Percentiles rank a stretch among this genome's conserved stretches.
These are phyloP conservation scores for Rhingia campestris DNA, from an alignment of 2,888 invertebrate species.

Conservation along the genomic window DNA sequence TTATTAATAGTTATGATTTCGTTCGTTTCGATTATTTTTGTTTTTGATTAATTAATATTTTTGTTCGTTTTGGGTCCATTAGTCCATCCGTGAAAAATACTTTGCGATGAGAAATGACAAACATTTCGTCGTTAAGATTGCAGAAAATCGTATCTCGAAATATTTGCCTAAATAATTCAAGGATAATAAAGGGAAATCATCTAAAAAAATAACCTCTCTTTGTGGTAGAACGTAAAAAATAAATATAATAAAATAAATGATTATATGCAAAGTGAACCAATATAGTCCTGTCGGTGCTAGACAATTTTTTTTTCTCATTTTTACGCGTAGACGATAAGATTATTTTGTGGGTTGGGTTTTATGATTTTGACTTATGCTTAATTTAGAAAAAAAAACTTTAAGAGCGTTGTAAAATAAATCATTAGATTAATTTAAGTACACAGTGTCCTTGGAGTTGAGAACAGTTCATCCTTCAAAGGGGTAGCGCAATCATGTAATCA, in stretches of 20 bases:
- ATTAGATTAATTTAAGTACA: slow-evolving; percentile 23
- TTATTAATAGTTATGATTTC: slow-evolving; percentile 71
- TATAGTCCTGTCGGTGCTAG: slow-evolving; percentile 4
- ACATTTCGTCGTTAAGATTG: slow-evolving; percentile 81
- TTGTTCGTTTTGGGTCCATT: slow-evolving; percentile 60
- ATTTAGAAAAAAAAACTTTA: slow-evolving; percentile 13
- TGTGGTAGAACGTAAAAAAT: slow-evolving; percentile 28
- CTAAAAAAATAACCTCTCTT: slow-evolving; percentile 23
- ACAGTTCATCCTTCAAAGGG: slow-evolving; percentile 13
- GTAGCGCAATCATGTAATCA: slow-evolving; percentile 5
- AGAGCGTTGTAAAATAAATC: not conserved
- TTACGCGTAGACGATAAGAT: slow-evolving; percentile 43
- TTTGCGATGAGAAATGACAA: slow-evolving; percentile 78
- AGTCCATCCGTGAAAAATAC: slow-evolving; percentile 78
- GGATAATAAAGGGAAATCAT: slow-evolving; percentile 52
- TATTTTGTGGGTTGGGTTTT: slow-evolving; percentile 20
- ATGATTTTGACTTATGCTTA: slow-evolving; percentile 37
- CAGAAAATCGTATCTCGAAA: slow-evolving; percentile 82
- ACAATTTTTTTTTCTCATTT: slow-evolving; percentile 10
- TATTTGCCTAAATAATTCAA: slow-evolving; percentile 63
- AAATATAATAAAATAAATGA: slow-evolving; percentile 27
- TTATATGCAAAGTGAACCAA: slow-evolving; percentile 39
- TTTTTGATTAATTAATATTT: slow-evolving; percentile 24
- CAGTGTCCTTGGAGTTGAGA: slow-evolving; percentile 20
- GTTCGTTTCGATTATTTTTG: slow-evolving; percentile 32